These are phyloP conservation scores for Ladona fulva DNA, from an alignment of 1,140 invertebrate genomes.

Conservation along the genomic window DNA sequence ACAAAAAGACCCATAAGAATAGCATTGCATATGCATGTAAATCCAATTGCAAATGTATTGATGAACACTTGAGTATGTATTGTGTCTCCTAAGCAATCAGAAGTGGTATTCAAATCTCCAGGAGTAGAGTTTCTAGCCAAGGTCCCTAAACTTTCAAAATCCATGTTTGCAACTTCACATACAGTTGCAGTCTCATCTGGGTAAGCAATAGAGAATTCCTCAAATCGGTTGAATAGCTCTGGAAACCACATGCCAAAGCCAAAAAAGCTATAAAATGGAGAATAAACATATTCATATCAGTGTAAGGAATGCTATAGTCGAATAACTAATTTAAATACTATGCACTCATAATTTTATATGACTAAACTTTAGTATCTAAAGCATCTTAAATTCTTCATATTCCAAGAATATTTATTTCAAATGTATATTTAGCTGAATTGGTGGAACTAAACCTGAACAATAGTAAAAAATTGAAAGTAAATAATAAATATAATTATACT, in stretches of 20 bases:
- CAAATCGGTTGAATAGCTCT: conserved; percentile 77
- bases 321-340: too few relatives aligned
- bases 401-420: too few relatives aligned
- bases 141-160: background rate
- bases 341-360: too few relatives aligned
- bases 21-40: background rate
- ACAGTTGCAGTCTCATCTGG: conserved; percentile 51
- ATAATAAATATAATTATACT: too few relatives aligned
- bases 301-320: too few relatives aligned
- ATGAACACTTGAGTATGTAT: background rate
- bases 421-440: too few relatives aligned
- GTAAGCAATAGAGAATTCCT: conserved; percentile 55
- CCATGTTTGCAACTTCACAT: conserved; percentile 56
- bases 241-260: conserved; percentile 89
- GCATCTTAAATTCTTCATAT: too few relatives aligned
- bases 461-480: too few relatives aligned
- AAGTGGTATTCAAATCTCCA: background rate
- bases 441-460: too few relatives aligned
- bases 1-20: background rate
- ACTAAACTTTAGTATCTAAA: too few relatives aligned
- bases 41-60: background rate
- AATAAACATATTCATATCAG: background rate
- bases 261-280: conserved; percentile 55
- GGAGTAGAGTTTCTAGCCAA: too few relatives aligned
- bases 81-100: background rate